Evolutionary conservation across 2,797 vertebrate genomes (phyloP).

Genomic region (Diceros bicornis): DNA sequence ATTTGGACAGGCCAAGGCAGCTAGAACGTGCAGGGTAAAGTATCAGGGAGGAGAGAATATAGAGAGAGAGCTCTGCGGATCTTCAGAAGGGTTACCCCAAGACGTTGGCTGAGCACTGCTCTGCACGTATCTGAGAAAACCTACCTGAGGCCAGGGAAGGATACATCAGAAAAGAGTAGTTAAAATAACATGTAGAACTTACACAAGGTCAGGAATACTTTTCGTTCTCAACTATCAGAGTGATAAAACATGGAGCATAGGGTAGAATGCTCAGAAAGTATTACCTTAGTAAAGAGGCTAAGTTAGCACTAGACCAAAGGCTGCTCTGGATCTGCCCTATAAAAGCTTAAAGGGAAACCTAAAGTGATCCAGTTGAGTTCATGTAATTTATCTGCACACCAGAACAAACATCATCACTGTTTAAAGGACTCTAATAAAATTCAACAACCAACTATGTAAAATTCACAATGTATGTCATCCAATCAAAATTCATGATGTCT

Average conservation of each 20-base stretch:
- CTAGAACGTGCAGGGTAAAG: neutral
- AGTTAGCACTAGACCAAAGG: neutral
- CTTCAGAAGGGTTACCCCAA: neutral
- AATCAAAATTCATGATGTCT: constrained; percentile 24
- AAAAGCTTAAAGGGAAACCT: neutral
- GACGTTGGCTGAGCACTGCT: neutral
- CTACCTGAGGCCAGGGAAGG: neutral
- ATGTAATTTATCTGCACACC: neutral
- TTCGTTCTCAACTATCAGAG: neutral
- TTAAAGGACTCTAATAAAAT: constrained; percentile 18
- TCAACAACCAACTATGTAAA: neutral
- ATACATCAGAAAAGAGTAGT: neutral
- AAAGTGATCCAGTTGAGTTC: neutral
- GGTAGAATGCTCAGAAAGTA: neutral
- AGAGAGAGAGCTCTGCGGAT: neutral
- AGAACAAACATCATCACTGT: neutral
- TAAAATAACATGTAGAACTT: neutral
- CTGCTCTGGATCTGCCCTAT: neutral
- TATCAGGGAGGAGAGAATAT: neutral
- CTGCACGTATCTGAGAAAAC: neutral
- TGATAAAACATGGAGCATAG: neutral
- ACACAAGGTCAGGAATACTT: neutral
- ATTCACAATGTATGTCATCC: neutral
- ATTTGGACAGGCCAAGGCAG: neutral
- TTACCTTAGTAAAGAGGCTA: neutral